Conservation (phyloP, 2,113 vertebrate species). For the Psilopogon haemacephalus region DNA sequence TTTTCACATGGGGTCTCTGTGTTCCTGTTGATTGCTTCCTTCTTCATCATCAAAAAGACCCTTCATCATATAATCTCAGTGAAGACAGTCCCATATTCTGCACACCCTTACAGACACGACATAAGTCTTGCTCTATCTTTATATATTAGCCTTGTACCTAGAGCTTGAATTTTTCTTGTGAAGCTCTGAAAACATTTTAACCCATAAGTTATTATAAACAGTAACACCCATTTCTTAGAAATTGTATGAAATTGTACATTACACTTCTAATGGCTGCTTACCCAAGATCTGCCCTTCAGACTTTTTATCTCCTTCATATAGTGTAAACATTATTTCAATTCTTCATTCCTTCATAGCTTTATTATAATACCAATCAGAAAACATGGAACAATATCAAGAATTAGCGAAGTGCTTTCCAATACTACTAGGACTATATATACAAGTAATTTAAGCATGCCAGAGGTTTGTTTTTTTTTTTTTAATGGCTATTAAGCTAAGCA, state of each 20-base stretch:
- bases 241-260: not conserved
- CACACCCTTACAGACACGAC: not conserved
- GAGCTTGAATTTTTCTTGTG: not conserved
- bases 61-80: not conserved
- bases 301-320: not conserved
- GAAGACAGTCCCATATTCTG: not conserved
- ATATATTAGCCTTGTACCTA: not conserved
- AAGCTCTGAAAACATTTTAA: not conserved
- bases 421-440: not conserved
- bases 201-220: fast-evolving
- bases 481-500: not conserved
- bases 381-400: not conserved
- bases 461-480: not conserved
- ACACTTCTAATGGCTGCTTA: not conserved
- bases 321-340: not conserved
- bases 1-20: fast-evolving
- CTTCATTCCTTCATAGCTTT: not conserved
- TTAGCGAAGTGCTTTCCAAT: not conserved
- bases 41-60: not conserved
- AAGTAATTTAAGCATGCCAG: not conserved
- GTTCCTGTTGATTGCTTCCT: not conserved
- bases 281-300: not conserved
- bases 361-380: not conserved
- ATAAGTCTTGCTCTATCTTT: not conserved
- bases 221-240: not conserved